A percentile compares a stretch with the other conserved stretches of the same genome.
These are phyloP conservation scores for Drymodes brunneopygia DNA, from an alignment of 2,113 vertebrate species.

Conservation along the genomic window DNA sequence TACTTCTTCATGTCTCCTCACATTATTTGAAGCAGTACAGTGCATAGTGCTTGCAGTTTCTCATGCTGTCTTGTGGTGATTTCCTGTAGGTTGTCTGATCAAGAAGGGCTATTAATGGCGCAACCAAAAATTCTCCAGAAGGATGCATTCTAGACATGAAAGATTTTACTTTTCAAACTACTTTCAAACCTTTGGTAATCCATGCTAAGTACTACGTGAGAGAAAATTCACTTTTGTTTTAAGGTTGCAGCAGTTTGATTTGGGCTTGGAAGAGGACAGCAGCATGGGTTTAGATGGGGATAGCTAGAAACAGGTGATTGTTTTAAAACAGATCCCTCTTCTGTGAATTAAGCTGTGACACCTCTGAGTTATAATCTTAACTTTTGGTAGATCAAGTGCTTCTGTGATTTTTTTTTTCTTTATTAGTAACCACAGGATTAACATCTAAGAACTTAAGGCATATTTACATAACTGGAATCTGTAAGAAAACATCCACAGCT, in stretches of 20 bases:
- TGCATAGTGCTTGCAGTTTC: not conserved
- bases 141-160: not conserved
- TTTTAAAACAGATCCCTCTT: not conserved
- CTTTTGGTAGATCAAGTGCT: not conserved
- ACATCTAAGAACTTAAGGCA: not conserved
- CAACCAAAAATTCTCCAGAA: not conserved
- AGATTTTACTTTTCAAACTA: not conserved
- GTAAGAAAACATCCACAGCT: not conserved
- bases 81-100: not conserved
- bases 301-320: not conserved
- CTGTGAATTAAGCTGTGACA: not conserved
- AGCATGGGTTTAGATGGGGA: not conserved
- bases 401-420: not conserved
- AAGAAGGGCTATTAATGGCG: not conserved
- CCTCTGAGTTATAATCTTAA: not conserved
- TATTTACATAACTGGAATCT: not conserved
- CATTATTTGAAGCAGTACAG: not conserved
- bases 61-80: not conserved
- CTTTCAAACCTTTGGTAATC: not conserved
- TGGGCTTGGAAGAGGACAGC: not conserved
- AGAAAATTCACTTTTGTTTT: not conserved
- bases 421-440: not conserved
- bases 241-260: not conserved
- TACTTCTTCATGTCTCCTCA: not conserved
- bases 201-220: not conserved